Base-by-base conservation (phyloP, 1,140 invertebrate species). In the Triops longicaudatus region DNA sequence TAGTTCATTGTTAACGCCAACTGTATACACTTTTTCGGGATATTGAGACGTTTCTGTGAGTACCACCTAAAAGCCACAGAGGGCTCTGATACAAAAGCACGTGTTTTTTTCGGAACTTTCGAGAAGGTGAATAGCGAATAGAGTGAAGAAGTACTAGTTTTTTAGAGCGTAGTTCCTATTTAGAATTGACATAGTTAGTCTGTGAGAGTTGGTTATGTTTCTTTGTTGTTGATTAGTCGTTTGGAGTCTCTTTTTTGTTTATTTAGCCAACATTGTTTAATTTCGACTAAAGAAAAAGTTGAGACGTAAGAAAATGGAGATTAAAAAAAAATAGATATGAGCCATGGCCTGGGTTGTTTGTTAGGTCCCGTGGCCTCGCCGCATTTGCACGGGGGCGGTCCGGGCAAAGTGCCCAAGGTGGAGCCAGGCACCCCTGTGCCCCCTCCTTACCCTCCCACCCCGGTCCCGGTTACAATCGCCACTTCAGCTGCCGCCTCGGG, bases 331-430 rank as follows among this genome's bases (percentile, higher is more conserved):
- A 42, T 77, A 73, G 73, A 76, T 37, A 37, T 77, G 43, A 42
- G 78, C 75, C 76, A 77, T 79, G 50, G 43, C 26, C 26, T 75
- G 73, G 31, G 26, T 43, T 63, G 76, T 78, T 77, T 31, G 78
- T 37, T 41, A 31, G 50, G 50, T 63, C 50, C 50, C 50, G 50
- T 63, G 50, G 50, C 50, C 50, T 63, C 50, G 78, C 80, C 81
- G 76, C 81, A 80, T 78, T 79, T 80, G 78, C 81, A 82, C 83
- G 82, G 81, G 81, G 82, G 82, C 81, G 81, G 80, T 80, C 72
- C 71, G 17, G 63, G 63, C 37, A 28, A 71, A 71, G 37, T 79
- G 50, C 75, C 78, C 72, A 78, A 76, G 26, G 77, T 79, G 78
- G 73, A 63, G 44, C 78, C 77, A 37, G 79, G 73, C 44, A 44